Evolutionary conservation across 2,888 invertebrate species (phyloP).

Genomic region (Macrosoma leucophasiata): DNA sequence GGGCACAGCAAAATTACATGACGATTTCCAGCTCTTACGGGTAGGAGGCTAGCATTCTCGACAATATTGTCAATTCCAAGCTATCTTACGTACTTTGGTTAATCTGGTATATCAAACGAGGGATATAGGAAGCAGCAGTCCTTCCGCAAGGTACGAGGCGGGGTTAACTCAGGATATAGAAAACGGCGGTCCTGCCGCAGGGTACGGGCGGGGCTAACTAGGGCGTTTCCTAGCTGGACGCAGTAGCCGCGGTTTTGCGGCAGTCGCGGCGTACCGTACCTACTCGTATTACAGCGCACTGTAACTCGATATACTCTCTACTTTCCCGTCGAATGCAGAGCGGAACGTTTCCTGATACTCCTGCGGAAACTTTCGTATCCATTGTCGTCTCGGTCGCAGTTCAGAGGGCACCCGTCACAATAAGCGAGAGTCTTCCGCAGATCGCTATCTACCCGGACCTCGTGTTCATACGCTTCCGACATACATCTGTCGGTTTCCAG

Average conservation of each 20-base stretch:
- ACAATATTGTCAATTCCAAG: conserved; percentile 33
- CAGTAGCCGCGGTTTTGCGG: conserved; percentile 49
- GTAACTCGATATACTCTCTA: conserved; percentile 66
- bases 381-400: conserved; percentile 53
- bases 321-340: conserved; percentile 61
- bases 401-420: conserved; percentile 57
- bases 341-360: conserved; percentile 68
- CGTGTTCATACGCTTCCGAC: conserved; percentile 46
- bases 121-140: too few species aligned
- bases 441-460: conserved; percentile 53
- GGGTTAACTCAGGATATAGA: conserved; percentile 40
- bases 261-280: conserved; percentile 34
- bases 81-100: conserved; percentile 31
- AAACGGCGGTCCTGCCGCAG: conserved; percentile 53
- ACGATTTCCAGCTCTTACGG: too few species aligned
- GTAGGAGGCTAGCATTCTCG: too few species aligned
- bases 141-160: conserved; percentile 14
- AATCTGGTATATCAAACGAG: conserved; percentile 32
- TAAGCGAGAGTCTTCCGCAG: conserved; percentile 66
- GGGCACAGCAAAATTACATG: too few species aligned
- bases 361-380: conserved; percentile 42
- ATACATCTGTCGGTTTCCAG: too few species aligned
- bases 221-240: conserved; percentile 50
- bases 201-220: conserved; percentile 48
- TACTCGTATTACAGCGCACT: conserved; percentile 39